Percentiles rank a stretch among this genome's conserved stretches.
phyloP scores from a whole-genome alignment of 2,113 vertebrate genomes.

The Procavia capensis region DNA sequence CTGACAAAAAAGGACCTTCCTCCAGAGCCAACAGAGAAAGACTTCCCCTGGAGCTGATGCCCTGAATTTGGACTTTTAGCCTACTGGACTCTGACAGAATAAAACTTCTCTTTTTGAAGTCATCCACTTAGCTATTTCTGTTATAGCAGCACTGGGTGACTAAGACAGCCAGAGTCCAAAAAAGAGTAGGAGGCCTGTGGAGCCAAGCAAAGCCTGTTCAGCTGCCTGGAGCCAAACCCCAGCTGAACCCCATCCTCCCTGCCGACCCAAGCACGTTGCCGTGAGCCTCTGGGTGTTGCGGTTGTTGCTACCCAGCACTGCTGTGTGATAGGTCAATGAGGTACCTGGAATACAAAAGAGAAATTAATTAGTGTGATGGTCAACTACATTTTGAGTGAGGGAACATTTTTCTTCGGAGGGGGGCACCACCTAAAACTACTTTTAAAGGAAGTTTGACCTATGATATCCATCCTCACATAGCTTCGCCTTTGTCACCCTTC shows the following conservation, averaged over 20 bases:
- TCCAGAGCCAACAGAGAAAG: no score
- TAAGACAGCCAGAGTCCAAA: no score
- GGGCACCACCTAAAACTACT: constrained; percentile 5
- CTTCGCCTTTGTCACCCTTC: constrained; percentile 67
- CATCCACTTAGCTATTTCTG: no score
- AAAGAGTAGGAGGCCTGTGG: not conserved
- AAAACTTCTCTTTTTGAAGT: no score
- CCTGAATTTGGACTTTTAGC: no score
- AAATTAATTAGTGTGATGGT: not conserved
- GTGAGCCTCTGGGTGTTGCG: not conserved
- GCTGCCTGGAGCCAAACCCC: not conserved
- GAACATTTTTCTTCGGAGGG: constrained; percentile 13
- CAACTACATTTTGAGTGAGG: not conserved
- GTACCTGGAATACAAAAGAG: not conserved
- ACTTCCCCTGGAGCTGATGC: no score
- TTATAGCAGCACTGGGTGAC: no score
- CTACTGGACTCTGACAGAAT: no score
- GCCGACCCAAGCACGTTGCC: not conserved
- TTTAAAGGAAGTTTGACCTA: constrained; percentile 49
- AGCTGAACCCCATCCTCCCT: not conserved
- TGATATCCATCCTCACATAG: not conserved
- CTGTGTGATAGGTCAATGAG: not conserved
- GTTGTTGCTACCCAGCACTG: not conserved
- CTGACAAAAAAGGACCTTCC: no score
- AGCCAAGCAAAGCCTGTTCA: not conserved